These are phyloP conservation scores for Colletes latitarsis DNA, from an alignment of 1,140 invertebrate species.

Conservation along the genomic window DNA sequence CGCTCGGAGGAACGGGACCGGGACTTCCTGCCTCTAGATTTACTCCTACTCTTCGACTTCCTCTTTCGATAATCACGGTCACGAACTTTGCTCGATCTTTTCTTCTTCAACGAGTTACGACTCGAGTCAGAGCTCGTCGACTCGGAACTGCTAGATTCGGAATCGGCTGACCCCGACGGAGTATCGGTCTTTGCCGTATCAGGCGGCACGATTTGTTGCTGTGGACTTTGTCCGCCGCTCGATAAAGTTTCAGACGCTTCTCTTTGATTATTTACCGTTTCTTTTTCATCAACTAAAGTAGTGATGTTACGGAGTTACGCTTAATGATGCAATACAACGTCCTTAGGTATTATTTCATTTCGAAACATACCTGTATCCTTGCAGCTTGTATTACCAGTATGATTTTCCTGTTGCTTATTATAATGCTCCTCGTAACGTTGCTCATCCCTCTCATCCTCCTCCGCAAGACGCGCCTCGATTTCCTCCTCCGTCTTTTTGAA, in stretches of 20 bases:
- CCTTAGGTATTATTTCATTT: slow-evolving; percentile 53
- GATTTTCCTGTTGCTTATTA: slow-evolving; percentile 74
- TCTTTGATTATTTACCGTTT: slow-evolving; percentile 79
- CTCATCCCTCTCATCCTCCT: slow-evolving; percentile 78
- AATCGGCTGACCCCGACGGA: slow-evolving; percentile 68
- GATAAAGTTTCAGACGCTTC: slow-evolving; percentile 77
- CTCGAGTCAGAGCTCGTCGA: slow-evolving; percentile 66
- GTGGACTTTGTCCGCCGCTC: slow-evolving; percentile 73
- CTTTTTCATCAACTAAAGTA: slow-evolving; percentile 80
- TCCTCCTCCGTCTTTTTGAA: slow-evolving; percentile 82
- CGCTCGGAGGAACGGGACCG: slow-evolving; percentile 72
- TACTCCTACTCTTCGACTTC: slow-evolving; percentile 71
- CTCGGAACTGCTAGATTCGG: slow-evolving; percentile 68
- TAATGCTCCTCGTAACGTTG: slow-evolving; percentile 63
- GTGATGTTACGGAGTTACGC: slow-evolving; percentile 69
- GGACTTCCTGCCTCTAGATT: slow-evolving; percentile 69
- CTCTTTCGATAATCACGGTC: slow-evolving; percentile 63
- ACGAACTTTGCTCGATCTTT: slow-evolving; percentile 45
- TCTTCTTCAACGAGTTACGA: slow-evolving; percentile 53
- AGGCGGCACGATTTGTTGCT: slow-evolving; percentile 60
- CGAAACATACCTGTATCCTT: slow-evolving; percentile 76
- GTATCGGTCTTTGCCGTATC: slow-evolving; percentile 63
- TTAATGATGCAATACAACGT: slow-evolving; percentile 50
- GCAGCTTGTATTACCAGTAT: slow-evolving; percentile 79
- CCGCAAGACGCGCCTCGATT: slow-evolving; percentile 80